Conservation (phyloP, 1,140 invertebrate genomes). For the Zaprionus ghesquierei region DNA sequence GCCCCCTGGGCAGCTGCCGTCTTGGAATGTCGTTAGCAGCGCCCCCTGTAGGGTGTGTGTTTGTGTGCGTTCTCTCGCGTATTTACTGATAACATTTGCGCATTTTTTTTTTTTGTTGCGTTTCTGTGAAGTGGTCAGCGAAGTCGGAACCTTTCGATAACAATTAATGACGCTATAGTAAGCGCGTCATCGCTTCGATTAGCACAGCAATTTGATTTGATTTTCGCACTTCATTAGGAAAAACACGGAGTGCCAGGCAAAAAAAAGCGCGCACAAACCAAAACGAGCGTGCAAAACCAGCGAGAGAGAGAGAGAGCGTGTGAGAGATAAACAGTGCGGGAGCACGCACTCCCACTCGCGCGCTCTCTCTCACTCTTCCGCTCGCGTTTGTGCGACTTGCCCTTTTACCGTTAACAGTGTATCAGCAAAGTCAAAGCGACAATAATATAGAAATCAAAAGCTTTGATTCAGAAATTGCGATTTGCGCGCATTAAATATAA, state of each 20-base stretch:
- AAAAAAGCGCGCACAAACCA: constrained; percentile 11
- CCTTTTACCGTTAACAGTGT: constrained; percentile 57
- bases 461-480: constrained; percentile 60
- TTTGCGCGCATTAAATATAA: constrained; percentile 25
- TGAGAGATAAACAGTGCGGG: background rate
- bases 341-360: constrained; percentile 5
- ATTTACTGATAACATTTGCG: constrained; percentile 73
- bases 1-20: constrained; percentile 19
- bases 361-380: background rate
- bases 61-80: constrained; percentile 28
- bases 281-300: background rate
- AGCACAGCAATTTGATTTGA: constrained; percentile 62
- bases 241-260: constrained; percentile 53
- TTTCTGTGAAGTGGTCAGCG: constrained; percentile 18
- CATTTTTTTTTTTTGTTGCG: constrained; percentile 35
- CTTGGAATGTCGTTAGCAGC: constrained; percentile 49
- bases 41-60: constrained; percentile 29
- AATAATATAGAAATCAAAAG: constrained; percentile 57
- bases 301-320: background rate
- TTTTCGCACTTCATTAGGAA: constrained; percentile 75
- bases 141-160: constrained; percentile 47
- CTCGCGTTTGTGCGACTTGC: constrained; percentile 30
- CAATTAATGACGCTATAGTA: constrained; percentile 64
- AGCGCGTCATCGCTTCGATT: constrained; percentile 57
- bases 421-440: constrained; percentile 47